Percentiles rank a stretch among this genome's conserved stretches.
Conservation (phyloP, 2,113 vertebrate species). For the Melanocharis versteri region DNA sequence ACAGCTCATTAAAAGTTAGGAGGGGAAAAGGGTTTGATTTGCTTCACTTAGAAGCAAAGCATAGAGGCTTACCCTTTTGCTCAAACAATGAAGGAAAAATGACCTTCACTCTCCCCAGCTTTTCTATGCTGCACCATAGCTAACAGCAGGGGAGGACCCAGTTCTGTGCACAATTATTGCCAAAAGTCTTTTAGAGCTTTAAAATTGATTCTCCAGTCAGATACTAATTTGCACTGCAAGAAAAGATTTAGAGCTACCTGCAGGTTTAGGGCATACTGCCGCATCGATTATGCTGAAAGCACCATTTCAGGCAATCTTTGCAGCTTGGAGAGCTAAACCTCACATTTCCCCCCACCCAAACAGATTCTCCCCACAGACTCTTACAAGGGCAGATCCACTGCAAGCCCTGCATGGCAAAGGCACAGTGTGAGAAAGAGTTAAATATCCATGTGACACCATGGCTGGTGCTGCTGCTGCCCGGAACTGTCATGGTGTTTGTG, state of each 20-base stretch:
- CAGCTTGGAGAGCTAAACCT: neutral
- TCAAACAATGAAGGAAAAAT: neutral
- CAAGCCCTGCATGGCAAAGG: neutral
- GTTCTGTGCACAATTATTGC: neutral
- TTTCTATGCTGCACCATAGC: neutral
- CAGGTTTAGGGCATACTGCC: neutral
- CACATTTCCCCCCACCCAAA: neutral
- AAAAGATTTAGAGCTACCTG: neutral
- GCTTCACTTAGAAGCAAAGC: neutral
- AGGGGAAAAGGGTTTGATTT: neutral
- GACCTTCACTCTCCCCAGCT: neutral
- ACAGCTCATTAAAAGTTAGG: neutral
- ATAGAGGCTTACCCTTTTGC: neutral
- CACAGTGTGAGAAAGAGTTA: neutral
- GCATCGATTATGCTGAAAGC: neutral
- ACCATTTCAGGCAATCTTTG: neutral
- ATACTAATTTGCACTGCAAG: conserved; percentile 3
- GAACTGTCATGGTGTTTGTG: neutral
- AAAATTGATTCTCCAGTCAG: neutral
- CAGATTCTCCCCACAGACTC: accelerated
- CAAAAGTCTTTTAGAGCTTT: neutral
- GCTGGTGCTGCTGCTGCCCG: neutral
- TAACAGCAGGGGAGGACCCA: neutral
- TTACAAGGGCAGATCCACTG: neutral
- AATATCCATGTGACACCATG: neutral